Conservation (phyloP, 2,888 invertebrate genomes). For the Meteorus colon region DNA sequence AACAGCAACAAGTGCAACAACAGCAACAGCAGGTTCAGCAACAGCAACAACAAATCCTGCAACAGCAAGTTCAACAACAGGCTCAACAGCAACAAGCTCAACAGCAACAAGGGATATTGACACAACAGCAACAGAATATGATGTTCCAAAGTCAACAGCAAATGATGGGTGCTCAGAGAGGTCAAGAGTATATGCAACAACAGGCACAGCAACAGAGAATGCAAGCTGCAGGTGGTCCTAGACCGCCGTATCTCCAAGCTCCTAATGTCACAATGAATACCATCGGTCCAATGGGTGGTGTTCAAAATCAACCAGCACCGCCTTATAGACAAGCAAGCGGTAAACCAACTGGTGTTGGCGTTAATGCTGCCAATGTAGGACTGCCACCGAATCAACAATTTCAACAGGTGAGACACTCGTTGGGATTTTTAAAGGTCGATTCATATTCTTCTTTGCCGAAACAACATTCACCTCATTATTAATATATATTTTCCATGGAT, state of each 20-base stretch:
- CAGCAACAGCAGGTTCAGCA: conserved; percentile 70
- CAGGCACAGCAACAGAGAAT: conserved; percentile 75
- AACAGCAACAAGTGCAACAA: conserved; percentile 60
- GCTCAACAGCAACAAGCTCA: conserved; percentile 62
- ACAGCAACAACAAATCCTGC: conserved; percentile 59
- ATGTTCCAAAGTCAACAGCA: conserved; percentile 75
- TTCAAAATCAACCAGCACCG: conserved; percentile 81
- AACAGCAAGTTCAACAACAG: conserved; percentile 68
- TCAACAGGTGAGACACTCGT: conserved; percentile 73
- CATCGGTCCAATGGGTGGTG: conserved; percentile 77
- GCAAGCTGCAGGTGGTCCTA: conserved; percentile 74
- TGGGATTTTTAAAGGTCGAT: neutral
- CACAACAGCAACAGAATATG: conserved; percentile 69
- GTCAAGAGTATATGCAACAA: conserved; percentile 75
- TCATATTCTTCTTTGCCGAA: neutral
- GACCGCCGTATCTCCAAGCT: conserved; percentile 84
- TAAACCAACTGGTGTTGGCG: conserved; percentile 70
- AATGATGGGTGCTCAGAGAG: conserved; percentile 78
- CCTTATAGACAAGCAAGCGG: conserved; percentile 81
- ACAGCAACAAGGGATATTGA: conserved; percentile 64
- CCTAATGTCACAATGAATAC: conserved; percentile 91
- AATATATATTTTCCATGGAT: conserved; percentile 15
- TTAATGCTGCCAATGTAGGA: conserved; percentile 65
- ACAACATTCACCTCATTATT: neutral
- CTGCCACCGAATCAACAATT: conserved; percentile 79